phyloP scores from a whole-genome alignment of 2,888 invertebrate species.

The Aphelenchoides bicaudatus region DNA sequence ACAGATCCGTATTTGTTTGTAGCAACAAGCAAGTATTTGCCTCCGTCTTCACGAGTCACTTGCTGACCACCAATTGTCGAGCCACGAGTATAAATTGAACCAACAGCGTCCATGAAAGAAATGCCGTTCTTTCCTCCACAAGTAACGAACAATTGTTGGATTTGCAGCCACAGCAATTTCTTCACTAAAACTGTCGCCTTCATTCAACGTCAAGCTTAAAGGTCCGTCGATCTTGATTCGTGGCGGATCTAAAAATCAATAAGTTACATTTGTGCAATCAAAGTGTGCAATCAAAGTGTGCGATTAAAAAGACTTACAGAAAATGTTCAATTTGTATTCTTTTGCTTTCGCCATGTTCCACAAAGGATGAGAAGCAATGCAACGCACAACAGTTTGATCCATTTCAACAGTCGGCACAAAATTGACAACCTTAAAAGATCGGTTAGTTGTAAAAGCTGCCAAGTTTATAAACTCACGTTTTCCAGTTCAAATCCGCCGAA shows the following conservation, averaged over 20 bases:
- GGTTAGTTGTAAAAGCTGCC: no score
- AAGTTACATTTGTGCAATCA: no score
- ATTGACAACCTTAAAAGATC: no score
- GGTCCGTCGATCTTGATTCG: constrained; percentile 46
- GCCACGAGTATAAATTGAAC: constrained; percentile 37
- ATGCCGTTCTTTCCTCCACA: constrained; percentile 49
- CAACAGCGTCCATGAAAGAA: constrained; percentile 49
- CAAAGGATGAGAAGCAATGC: constrained; percentile 52
- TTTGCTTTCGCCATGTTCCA: constrained; percentile 47
- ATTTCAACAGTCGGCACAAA: constrained; percentile 50
- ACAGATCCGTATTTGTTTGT: constrained; percentile 51
- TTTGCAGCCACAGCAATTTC: constrained; percentile 54
- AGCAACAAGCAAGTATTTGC: constrained; percentile 50
- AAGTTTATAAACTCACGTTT: no score
- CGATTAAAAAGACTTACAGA: constrained; percentile 40
- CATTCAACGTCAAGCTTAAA: constrained; percentile 49
- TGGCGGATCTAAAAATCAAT: constrained; percentile 47
- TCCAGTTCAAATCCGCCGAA: constrained; percentile 40
- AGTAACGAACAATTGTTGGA: constrained; percentile 51
- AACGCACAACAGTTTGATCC: constrained; percentile 48
- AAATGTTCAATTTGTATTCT: constrained; percentile 46
- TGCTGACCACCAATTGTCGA: constrained; percentile 33
- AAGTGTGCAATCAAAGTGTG: constrained; percentile 15
- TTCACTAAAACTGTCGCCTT: constrained; percentile 57
- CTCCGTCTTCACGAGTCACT: constrained; percentile 44